Conservation (phyloP, 2,888 invertebrate genomes). For the Protophormia terraenovae region DNA sequence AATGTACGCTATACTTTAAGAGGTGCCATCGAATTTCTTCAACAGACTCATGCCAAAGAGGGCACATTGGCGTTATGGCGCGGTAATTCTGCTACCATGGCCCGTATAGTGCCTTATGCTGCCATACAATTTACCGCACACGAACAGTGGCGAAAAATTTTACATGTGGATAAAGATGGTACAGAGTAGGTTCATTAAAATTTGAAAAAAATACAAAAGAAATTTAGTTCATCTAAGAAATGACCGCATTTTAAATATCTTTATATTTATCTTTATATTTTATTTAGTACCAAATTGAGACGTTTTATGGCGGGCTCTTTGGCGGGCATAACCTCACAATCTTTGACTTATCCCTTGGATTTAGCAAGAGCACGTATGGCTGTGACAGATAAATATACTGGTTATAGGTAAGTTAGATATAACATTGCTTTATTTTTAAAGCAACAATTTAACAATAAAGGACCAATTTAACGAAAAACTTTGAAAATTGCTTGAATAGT, state of each 20-base stretch:
- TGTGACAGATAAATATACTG: constrained; percentile 89
- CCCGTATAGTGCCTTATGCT: constrained; percentile 97
- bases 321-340: constrained; percentile 97
- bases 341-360: constrained; percentile 97
- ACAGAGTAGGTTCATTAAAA: constrained; percentile 80
- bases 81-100: constrained; percentile 99
- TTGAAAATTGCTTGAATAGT: too few species aligned
- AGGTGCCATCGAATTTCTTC: constrained; percentile 87
- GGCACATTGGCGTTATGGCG: constrained; percentile 95
- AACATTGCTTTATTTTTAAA: too few species aligned
- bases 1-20: constrained; percentile 87
- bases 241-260: not conserved
- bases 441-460: too few species aligned
- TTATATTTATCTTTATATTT: not conserved
- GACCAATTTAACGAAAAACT: too few species aligned
- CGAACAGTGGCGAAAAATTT: constrained; percentile 95
- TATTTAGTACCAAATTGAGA: constrained; percentile 77
- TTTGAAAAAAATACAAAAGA: not conserved
- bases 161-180: constrained; percentile 86
- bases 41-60: constrained; percentile 86
- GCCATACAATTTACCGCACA: constrained; percentile 98
- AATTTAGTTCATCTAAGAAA: too few species aligned
- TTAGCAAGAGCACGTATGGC: constrained; percentile 98
- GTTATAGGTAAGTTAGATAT: constrained; percentile 85
- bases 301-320: constrained; percentile 93